phyloP scores from a whole-genome alignment of 1,140 invertebrate species.

The Drosophila ficusphila region DNA sequence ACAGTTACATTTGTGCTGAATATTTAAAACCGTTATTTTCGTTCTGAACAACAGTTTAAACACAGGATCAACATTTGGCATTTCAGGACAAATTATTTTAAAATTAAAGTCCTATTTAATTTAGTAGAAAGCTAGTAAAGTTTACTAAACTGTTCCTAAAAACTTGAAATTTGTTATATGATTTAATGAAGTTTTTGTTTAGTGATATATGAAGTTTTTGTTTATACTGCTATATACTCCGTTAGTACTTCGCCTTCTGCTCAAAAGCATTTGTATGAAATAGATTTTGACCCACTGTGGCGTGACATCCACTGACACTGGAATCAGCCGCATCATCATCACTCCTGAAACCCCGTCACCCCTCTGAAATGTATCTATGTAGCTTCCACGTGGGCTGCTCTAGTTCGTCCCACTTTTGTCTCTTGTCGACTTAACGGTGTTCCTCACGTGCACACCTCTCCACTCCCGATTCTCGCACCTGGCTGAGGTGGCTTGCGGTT shows the following conservation, averaged over 20 bases:
- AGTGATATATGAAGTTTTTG: too few relatives aligned
- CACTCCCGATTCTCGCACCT: slow-evolving; percentile 7
- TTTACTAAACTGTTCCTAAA: too few relatives aligned
- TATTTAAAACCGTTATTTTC: neutral
- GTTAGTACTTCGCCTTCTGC: too few relatives aligned
- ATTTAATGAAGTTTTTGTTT: too few relatives aligned
- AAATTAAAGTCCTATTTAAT: too few relatives aligned
- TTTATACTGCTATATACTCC: too few relatives aligned
- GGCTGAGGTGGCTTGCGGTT: slow-evolving; percentile 21
- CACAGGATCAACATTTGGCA: neutral
- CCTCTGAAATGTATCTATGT: neutral
- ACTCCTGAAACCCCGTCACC: neutral
- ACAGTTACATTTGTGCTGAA: neutral
- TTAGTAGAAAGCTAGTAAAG: too few relatives aligned
- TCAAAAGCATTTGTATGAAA: neutral
- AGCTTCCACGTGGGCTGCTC: slow-evolving; percentile 17
- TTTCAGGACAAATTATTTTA: too few relatives aligned
- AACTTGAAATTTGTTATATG: too few relatives aligned
- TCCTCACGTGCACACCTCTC: neutral
- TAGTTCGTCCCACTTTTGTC: slow-evolving; percentile 43
- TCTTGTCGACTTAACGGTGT: slow-evolving; percentile 49
- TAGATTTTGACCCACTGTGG: slow-evolving; percentile 7
- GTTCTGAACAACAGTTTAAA: neutral
- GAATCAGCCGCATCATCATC: slow-evolving; percentile 25
- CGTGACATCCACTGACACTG: slow-evolving; percentile 4